Conservation (phyloP, 2,888 invertebrate species). For the Harmothoe impar region DNA sequence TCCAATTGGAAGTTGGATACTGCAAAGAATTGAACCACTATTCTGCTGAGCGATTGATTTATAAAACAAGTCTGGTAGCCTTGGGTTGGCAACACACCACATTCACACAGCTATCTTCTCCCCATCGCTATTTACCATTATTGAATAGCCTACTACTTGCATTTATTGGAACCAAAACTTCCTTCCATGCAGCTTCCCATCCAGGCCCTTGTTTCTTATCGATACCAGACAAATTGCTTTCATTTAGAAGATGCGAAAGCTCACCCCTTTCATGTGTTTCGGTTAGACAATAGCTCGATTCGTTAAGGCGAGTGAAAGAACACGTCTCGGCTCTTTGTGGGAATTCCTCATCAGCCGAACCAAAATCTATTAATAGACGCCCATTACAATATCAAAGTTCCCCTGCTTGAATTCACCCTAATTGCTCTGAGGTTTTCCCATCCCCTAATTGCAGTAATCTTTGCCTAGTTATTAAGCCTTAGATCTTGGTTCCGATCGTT, state of each 20-base stretch:
- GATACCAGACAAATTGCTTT: slow-evolving; percentile 21
- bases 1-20: no score
- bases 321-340: background rate
- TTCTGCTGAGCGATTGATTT: no score
- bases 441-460: slow-evolving; percentile 25
- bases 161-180: slow-evolving; percentile 11
- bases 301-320: slow-evolving; percentile 9
- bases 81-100: no score
- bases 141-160: background rate
- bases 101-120: no score
- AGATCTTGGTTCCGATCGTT: slow-evolving; percentile 23
- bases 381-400: slow-evolving; percentile 36
- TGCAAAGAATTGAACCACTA: no score
- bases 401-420: slow-evolving; percentile 9
- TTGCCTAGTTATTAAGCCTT: slow-evolving; percentile 42
- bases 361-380: slow-evolving; percentile 21
- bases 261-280: background rate
- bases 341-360: slow-evolving; percentile 9
- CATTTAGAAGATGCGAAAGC: background rate
- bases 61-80: no score
- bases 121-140: no score
- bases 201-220: background rate
- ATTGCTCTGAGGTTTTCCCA: background rate
- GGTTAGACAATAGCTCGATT: slow-evolving; percentile 25
- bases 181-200: background rate